Evolutionary conservation across 2,113 vertebrate species (phyloP), one percentile per base, ranked within the genome.

Genomic region (Edolisoma coerulescens): DNA sequence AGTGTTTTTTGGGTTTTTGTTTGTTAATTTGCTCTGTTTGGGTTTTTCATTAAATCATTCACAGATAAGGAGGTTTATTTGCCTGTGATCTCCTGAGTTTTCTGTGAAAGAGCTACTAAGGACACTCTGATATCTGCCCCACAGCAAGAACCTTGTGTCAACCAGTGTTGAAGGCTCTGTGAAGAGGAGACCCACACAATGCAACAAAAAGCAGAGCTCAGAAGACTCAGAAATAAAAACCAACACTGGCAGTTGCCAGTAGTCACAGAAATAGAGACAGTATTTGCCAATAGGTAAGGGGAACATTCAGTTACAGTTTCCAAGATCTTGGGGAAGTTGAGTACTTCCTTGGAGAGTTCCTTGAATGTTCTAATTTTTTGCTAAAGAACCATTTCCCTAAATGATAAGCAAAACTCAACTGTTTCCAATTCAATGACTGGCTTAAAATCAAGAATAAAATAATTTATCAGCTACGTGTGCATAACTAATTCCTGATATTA

Each of bases 371-470:
- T 56, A 13, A 30, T 19, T 57, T 86, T 90, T 83, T 82, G 16
- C 86, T 84, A 79, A 75, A 74, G 37, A 84, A 81, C 16, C 3
- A 69, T 57, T 89, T 90, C 42, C 56, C 42, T 83, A 50, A 88
- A 78, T 53, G 32, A 42, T 65, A 39, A 83, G 47, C 11, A 67
- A 93, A 78, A 41, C 19, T 44, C 67, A 89, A 35, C 28, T 30
- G 17, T 79, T 87, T 79, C 16, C 19, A 49, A 53, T 64, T 56
- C 44, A 76, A 71, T 28, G 32, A 28, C 15, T 50, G 26, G 18
- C 64, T 92, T 76, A 83, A 84, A 85, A 83, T 52, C 9, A 85
- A 74, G 10, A 90, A 17, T 23, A 63, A 83, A 89, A 70, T 15
- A 50, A 37, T 13, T 50, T 76, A 78, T 63, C 74, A 65, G n/a